Percentiles rank a stretch among this genome's conserved stretches.
These are phyloP conservation scores for Zaprionus lachaisei DNA, from an alignment of 1,140 invertebrate genomes.

Conservation along the genomic window DNA sequence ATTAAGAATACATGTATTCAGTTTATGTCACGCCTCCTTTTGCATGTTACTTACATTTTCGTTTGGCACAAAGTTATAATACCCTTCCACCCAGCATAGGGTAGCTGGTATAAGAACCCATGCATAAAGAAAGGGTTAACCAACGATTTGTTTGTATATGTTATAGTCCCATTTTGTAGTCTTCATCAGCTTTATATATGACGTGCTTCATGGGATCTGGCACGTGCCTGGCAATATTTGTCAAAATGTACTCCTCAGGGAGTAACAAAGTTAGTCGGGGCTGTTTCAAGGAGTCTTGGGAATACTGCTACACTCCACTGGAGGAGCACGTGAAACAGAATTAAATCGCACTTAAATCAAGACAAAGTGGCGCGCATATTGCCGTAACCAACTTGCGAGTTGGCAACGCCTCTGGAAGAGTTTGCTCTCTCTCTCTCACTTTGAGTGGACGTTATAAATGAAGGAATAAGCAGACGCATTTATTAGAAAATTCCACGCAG, in stretches of 20 bases:
- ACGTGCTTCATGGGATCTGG: neutral
- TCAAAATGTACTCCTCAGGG: neutral
- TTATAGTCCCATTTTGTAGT: neutral
- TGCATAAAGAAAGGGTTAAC: too few species aligned
- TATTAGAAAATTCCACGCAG: conserved; percentile 48
- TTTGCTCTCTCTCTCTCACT: neutral
- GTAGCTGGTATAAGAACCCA: too few species aligned
- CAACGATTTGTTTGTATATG: too few species aligned
- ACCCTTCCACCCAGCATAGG: too few species aligned
- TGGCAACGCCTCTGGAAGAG: conserved; percentile 4
- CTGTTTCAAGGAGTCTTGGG: neutral
- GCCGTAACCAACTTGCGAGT: conserved; percentile 16
- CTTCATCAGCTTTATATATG: neutral
- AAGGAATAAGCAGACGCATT: conserved; percentile 62
- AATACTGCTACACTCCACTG: neutral
- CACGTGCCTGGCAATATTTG: neutral
- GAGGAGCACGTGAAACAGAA: conserved; percentile 4
- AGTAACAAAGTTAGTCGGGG: neutral
- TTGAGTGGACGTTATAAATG: conserved; percentile 54
- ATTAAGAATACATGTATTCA: too few species aligned
- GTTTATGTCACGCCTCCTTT: too few species aligned
- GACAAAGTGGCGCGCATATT: neutral
- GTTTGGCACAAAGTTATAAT: too few species aligned
- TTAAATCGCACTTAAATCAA: conserved; percentile 7
- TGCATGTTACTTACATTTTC: too few species aligned